Percentiles rank a stretch among this genome's conserved stretches.
These are phyloP conservation scores for Calephelis perditalis DNA, from an alignment of 2,888 invertebrate genomes.

Conservation along the genomic window DNA sequence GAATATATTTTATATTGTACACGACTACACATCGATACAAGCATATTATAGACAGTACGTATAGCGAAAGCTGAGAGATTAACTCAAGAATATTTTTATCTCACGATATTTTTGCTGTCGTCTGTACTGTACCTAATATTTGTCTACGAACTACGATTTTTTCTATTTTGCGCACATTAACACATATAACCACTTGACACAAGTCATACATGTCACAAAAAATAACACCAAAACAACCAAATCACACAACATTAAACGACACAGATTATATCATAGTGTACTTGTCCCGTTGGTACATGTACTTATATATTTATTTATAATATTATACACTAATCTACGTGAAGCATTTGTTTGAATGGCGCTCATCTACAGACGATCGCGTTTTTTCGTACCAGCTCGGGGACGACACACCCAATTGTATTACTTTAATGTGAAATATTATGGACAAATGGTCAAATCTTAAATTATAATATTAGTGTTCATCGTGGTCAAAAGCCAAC, in stretches of 20 bases:
- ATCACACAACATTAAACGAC: neutral
- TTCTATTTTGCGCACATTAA: neutral
- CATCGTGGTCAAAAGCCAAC: too few relatives aligned
- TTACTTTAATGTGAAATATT: neutral
- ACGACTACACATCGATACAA: conserved; percentile 3
- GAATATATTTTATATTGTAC: neutral
- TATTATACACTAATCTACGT: conserved; percentile 61
- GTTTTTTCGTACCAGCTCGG: neutral
- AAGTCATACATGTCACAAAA: conserved; percentile 7
- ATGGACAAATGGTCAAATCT: too few relatives aligned
- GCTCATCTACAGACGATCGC: conserved; percentile 21
- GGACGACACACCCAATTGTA: neutral
- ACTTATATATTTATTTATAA: conserved; percentile 39
- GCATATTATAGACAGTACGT: neutral
- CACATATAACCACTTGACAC: neutral
- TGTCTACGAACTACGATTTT: neutral
- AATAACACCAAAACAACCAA: conserved; percentile 15
- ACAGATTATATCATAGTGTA: conserved; percentile 10
- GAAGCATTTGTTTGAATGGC: conserved; percentile 60
- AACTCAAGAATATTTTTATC: too few relatives aligned
- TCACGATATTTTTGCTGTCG: neutral
- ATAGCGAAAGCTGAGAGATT: neutral
- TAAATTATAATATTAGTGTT: too few relatives aligned
- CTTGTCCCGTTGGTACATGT: neutral
- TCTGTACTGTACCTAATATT: conserved; percentile 1